phyloP scores from a whole-genome alignment of 92 coral and sea anemone genomes.

The Hydrozoanthus gracilis region DNA sequence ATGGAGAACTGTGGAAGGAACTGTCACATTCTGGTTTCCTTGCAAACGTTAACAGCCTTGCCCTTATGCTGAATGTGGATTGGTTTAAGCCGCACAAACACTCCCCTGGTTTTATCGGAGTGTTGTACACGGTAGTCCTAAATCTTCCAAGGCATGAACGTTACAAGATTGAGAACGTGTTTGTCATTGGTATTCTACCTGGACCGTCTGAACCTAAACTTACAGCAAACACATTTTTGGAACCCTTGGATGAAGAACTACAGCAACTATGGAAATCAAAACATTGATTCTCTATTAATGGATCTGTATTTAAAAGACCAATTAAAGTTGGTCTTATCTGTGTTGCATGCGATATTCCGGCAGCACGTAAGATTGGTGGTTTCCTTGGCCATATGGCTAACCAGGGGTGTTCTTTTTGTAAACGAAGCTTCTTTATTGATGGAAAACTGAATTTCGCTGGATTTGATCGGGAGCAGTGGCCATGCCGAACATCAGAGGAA shows the following conservation, averaged over 20 bases:
- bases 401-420: slow-evolving; percentile 72
- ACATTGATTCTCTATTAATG: slow-evolving; percentile 47
- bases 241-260: slow-evolving; percentile 73
- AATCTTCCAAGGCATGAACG: slow-evolving; percentile 71
- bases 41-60: slow-evolving; percentile 54
- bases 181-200: slow-evolving; percentile 72
- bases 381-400: slow-evolving; percentile 77
- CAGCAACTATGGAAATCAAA: slow-evolving; percentile 52
- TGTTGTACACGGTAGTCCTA: slow-evolving; percentile 59
- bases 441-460: slow-evolving; percentile 62
- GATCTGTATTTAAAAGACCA: slow-evolving; percentile 49
- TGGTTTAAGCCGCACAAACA: slow-evolving; percentile 77
- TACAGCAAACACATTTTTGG: slow-evolving; percentile 65
- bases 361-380: slow-evolving; percentile 72
- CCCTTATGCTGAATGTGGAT: slow-evolving; percentile 70
- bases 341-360: slow-evolving; percentile 77
- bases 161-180: slow-evolving; percentile 68
- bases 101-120: slow-evolving; percentile 72
- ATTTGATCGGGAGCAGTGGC: slow-evolving; percentile 67
- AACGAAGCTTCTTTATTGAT: slow-evolving; percentile 41
- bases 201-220: slow-evolving; percentile 79
- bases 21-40: slow-evolving; percentile 57
- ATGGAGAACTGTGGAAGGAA: slow-evolving; percentile 54
- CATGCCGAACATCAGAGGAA: slow-evolving; percentile 47
- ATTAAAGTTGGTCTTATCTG: slow-evolving; percentile 65